Evolutionary conservation across 2,113 vertebrate genomes (phyloP).

Genomic region (Osmerus eperlanus): DNA sequence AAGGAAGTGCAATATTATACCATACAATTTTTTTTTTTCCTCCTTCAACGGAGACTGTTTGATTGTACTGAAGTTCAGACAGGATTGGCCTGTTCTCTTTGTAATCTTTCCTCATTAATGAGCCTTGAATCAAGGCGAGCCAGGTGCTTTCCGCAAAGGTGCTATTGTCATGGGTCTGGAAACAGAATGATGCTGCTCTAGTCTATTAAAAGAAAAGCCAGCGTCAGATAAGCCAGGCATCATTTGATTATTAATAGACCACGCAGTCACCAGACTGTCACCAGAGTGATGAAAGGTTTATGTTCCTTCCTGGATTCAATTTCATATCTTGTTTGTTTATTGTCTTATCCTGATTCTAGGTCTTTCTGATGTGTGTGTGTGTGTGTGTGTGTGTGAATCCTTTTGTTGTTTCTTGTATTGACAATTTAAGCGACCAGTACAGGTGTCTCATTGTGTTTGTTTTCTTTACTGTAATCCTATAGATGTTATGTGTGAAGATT

Average conservation of each 20-base stretch:
- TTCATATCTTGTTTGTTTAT: conserved; percentile 30
- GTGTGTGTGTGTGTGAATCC: neutral
- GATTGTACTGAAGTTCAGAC: conserved; percentile 24
- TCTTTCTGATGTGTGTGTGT: neutral
- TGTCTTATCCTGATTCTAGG: conserved; percentile 10
- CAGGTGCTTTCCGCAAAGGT: conserved; percentile 35
- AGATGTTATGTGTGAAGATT: neutral
- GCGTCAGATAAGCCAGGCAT: conserved; percentile 15
- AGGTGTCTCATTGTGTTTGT: neutral
- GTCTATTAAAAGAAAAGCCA: conserved; percentile 33
- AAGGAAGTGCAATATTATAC: conserved; percentile 2
- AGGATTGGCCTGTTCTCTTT: conserved; percentile 46
- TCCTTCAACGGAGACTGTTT: conserved; percentile 30
- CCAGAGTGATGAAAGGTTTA: conserved; percentile 26
- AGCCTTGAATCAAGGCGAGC: conserved; percentile 27
- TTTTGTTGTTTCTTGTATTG: neutral
- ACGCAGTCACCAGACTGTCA: conserved; percentile 19
- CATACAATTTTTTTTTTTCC: conserved; percentile 2
- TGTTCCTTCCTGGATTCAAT: conserved; percentile 32
- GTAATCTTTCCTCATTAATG: conserved; percentile 40
- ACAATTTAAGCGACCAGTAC: neutral
- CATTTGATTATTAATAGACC: conserved; percentile 38
- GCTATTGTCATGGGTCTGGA: conserved; percentile 24
- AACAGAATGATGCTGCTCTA: neutral
- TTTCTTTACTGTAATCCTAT: neutral